Evolutionary conservation across 1,140 invertebrate species (phyloP).

Genomic region (Brachionus rubens): DNA sequence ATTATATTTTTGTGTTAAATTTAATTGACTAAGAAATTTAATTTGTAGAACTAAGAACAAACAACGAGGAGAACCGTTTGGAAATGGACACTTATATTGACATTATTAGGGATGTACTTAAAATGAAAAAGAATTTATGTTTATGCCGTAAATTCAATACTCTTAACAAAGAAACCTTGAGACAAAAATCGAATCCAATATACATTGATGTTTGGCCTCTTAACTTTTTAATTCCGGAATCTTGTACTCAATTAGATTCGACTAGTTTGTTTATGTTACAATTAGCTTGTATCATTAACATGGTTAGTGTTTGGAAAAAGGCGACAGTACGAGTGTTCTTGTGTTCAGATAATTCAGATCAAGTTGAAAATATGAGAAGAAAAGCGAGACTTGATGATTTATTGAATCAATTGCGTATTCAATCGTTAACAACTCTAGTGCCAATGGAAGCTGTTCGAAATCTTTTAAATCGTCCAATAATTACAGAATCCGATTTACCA

Average conservation of each 20-base stretch:
- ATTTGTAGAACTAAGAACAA: constrained; percentile 21
- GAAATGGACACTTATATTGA: constrained; percentile 74
- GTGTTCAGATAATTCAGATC: constrained; percentile 15
- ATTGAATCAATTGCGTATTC: constrained; percentile 36
- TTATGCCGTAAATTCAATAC: constrained; percentile 31
- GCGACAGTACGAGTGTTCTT: constrained; percentile 73
- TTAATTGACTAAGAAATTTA: neutral
- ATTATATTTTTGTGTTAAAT: neutral
- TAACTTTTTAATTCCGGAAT: constrained; percentile 58
- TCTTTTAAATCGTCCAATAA: constrained; percentile 23
- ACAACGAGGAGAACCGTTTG: constrained; percentile 51
- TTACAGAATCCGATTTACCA: neutral
- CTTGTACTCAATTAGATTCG: constrained; percentile 66
- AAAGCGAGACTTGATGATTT: constrained; percentile 36
- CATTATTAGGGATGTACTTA: constrained; percentile 76
- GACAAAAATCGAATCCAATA: constrained; percentile 60
- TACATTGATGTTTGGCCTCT: constrained; percentile 94
- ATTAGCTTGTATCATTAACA: constrained; percentile 90
- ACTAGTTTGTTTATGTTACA: constrained; percentile 85
- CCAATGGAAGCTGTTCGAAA: constrained; percentile 21
- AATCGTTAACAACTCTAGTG: constrained; percentile 16
- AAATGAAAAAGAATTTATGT: constrained; percentile 90
- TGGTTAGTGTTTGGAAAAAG: constrained; percentile 64
- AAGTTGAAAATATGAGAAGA: constrained; percentile 12
- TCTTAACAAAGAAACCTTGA: constrained; percentile 47